Evolutionary conservation across 2,797 vertebrate species (phyloP).

Genomic region (Bradypus variegatus): DNA sequence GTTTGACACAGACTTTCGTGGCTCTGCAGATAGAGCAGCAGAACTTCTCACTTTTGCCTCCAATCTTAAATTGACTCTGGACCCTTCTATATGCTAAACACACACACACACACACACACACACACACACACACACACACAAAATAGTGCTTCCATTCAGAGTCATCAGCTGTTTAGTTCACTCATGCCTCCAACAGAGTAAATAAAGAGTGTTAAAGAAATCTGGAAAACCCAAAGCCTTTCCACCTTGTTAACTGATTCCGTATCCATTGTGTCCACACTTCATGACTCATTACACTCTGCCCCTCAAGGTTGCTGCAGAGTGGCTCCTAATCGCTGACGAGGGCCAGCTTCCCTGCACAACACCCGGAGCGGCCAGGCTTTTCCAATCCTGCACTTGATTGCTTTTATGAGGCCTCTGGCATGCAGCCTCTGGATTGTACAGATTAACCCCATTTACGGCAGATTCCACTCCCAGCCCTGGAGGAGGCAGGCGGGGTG

Average conservation of each 20-base stretch:
- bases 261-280: fast-evolving
- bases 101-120: too few relatives aligned
- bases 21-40: not conserved
- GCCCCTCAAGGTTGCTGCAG: fast-evolving
- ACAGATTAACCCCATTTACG: not conserved
- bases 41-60: not conserved
- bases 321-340: not conserved
- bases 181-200: not conserved
- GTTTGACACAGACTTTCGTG: not conserved
- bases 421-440: not conserved
- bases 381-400: not conserved
- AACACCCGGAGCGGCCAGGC: fast-evolving
- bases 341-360: not conserved
- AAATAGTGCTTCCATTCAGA: not conserved
- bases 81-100: not conserved
- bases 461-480: not conserved
- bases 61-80: not conserved
- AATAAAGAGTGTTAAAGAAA: not conserved
- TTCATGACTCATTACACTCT: fast-evolving
- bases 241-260: not conserved
- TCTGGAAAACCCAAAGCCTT: not conserved
- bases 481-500: not conserved
- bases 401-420: not conserved
- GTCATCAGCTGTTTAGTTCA: not conserved
- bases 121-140: not conserved